Evolutionary conservation across 2,797 vertebrate species (phyloP), one percentile per base, ranked within the genome.

Genomic region (Semaprochilodus insignis): DNA sequence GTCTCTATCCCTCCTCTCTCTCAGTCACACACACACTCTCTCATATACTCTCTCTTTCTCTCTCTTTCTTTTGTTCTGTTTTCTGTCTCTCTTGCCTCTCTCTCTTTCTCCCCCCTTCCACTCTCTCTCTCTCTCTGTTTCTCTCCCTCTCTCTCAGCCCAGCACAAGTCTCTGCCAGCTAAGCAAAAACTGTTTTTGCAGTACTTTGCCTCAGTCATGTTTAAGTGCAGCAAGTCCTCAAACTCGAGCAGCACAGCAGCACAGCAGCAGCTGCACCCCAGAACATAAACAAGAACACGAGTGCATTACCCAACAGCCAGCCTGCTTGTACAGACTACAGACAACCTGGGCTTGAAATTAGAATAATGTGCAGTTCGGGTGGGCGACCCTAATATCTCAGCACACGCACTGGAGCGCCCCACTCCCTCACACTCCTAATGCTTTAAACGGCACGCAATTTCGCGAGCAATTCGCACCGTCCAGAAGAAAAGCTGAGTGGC

Each of bases 101-200:
- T 48, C 44, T 48, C 44, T 48, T 10, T 48, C 44, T 48, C 44
- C 11, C 2, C 15, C 16, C 19, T 57, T 3, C 19, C n/a, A 48
- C 6, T 15, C 25, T 63, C 62, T 31, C 14, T 17, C 27, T 31
- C 14, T 16, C 27, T 16, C 15, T 31, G 14, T 6, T 14, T 31
- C 31, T 67, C 34, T 36, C 65, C 19, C 19, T 66, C 16, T 59
- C 55, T n/a, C 21, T n/a, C 55, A 6, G n/a, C 79, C 59, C 63
- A 70, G 80, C 79, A 86, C 57, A 81, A 82, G 84, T 81, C 86
- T 66, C 75, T 83, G 87, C 84, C 75, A 88, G 80, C 81, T 87
- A 88, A 88, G 87, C 87, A 21, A 86, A 81, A 81, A 81, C 83
- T 83, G 77, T 79, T 23, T 82, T 82, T 83, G 72, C 69, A 57